Base-by-base conservation (phyloP, 2,888 invertebrate genomes). In the Arctia plantaginis region DNA sequence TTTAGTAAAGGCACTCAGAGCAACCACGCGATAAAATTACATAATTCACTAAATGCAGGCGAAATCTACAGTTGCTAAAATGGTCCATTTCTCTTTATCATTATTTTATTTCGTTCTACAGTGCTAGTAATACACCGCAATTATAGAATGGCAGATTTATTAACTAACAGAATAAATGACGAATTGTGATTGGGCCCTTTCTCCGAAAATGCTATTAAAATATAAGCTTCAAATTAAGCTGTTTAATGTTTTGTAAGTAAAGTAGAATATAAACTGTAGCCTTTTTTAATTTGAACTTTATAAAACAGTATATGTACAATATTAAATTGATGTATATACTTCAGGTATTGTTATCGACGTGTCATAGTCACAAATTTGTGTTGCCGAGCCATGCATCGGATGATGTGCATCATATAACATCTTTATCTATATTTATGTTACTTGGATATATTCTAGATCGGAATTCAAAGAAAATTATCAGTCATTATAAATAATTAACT, bases 221-320 rank as follows among this genome's bases (percentile, higher is more conserved):
- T 82, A 87, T 90, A 91, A 94, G 91, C 91, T 84, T 80, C 88
- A 91, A 92, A 93, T 93, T 90, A 91, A 83, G 81, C 83, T 90
- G 88, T 91, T 90, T 87, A 84, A n/a, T n/a, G 8, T 82, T 77
- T 79, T 66, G 73, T 79, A 77, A 44, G 82, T 72, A 4, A 80
- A 82, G 82, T 80, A 86, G 79, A 82, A 77, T 75, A 80, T 78
- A 74, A 81, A 84, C 78, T 73, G 76, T 27, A 44, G 20, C 35
- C 8, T n/a, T 18, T 15, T n/a, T 39, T 23, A 23, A 51, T 23
- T 7, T 23, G 51, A 2, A 23, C 8, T 51, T 51, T 41, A 8
- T 1, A 51, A 23, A 51, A 47, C 10, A 51, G 7, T 7, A n/a
- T 51, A 51, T 51, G 8, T 51, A 39, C 13, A 30, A 15, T 27